Conservation (phyloP, 1,140 invertebrate genomes). For the Pseudoatta argentina region DNA sequence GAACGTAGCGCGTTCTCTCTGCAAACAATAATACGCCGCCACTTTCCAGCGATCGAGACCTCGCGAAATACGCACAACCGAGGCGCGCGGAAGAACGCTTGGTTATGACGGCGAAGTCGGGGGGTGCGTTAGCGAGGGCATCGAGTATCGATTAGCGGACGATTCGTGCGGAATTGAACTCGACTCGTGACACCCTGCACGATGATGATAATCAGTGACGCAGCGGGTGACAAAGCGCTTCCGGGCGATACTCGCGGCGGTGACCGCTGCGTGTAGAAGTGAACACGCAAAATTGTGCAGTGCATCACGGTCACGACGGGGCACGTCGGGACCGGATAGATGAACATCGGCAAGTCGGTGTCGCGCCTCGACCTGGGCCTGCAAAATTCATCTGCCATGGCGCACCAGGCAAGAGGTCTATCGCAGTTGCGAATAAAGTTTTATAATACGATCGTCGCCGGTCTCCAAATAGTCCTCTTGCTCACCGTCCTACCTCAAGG, state of each 20-base stretch:
- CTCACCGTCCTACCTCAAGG: constrained; percentile 82
- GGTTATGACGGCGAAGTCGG: constrained; percentile 83
- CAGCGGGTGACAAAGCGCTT: constrained; percentile 54
- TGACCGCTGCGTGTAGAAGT: constrained; percentile 66
- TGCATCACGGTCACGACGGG: constrained; percentile 40
- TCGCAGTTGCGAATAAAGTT: constrained; percentile 73
- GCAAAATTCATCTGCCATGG: constrained; percentile 73
- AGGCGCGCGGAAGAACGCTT: constrained; percentile 38
- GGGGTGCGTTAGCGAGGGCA: constrained; percentile 70
- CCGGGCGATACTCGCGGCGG: constrained; percentile 63
- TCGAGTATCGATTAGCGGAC: constrained; percentile 71
- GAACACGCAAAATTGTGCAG: constrained; percentile 64
- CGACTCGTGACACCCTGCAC: constrained; percentile 40
- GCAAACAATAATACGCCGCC: constrained; percentile 11
- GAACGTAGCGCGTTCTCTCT: constrained; percentile 22
- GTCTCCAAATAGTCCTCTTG: constrained; percentile 78
- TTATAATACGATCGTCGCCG: constrained; percentile 73
- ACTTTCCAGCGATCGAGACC: constrained; percentile 9
- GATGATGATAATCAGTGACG: constrained; percentile 65
- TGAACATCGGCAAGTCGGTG: constrained; percentile 62
- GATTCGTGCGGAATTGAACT: constrained; percentile 51
- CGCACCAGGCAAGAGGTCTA: constrained; percentile 68
- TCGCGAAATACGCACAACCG: constrained; percentile 36
- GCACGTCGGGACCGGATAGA: constrained; percentile 46
- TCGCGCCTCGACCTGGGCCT: constrained; percentile 50